These are phyloP conservation scores for Erebia epiphron DNA, from an alignment of 2,888 invertebrate genomes.

Conservation along the genomic window DNA sequence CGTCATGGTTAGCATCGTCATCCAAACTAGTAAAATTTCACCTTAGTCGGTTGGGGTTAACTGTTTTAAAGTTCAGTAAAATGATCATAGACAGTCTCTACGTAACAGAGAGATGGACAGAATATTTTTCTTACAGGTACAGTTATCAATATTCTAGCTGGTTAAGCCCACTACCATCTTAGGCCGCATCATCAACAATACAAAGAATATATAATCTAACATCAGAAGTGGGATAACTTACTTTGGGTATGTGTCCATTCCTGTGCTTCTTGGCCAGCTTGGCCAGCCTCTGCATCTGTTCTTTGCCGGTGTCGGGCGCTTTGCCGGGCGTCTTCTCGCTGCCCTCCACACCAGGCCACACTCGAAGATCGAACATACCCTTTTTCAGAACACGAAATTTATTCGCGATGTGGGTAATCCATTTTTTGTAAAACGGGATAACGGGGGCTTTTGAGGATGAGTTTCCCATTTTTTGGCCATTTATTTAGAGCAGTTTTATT, in stretches of 20 bases:
- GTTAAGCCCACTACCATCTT: too few relatives aligned
- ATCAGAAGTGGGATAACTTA: conserved; percentile 50
- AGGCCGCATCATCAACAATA: too few relatives aligned
- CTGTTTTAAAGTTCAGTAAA: too few relatives aligned
- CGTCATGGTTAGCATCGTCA: too few relatives aligned
- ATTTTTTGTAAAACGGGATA: conserved; percentile 42
- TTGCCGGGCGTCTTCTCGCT: conserved; percentile 92
- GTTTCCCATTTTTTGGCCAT: conserved; percentile 5
- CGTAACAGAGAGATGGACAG: too few relatives aligned
- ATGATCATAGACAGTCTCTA: too few relatives aligned
- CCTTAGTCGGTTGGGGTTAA: too few relatives aligned
- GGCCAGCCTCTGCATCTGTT: conserved; percentile 93
- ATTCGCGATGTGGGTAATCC: conserved; percentile 47
- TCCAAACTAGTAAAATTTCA: too few relatives aligned
- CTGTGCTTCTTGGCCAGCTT: conserved; percentile 97
- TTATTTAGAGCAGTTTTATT: background rate
- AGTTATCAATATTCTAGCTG: too few relatives aligned
- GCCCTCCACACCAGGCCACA: conserved; percentile 96
- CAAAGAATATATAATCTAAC: too few relatives aligned
- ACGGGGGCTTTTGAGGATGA: conserved; percentile 4
- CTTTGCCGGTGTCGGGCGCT: conserved; percentile 89
- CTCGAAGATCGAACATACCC: conserved; percentile 94
- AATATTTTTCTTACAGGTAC: too few relatives aligned
- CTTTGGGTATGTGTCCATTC: conserved; percentile 96
- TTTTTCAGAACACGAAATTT: conserved; percentile 55